phyloP scores from a whole-genome alignment of 1,140 invertebrate genomes.

The Lepidurus apus region DNA sequence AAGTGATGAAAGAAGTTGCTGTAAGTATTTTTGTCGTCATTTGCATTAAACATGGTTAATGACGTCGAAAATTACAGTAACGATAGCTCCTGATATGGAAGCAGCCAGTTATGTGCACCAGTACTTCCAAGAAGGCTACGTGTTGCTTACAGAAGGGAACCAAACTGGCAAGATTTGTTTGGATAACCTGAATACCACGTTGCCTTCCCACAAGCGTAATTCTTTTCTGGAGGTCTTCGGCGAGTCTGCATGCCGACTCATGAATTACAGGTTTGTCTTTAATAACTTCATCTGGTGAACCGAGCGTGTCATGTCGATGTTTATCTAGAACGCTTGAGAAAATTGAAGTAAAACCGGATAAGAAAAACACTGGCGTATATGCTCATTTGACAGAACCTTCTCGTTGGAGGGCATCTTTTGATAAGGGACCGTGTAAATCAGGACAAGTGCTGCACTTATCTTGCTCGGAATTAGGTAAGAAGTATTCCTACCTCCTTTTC shows the following conservation, averaged over 20 bases:
- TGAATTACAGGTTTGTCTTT: constrained; percentile 63
- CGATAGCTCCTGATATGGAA: constrained; percentile 58
- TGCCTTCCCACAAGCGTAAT: constrained; percentile 46
- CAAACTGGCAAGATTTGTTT: constrained; percentile 72
- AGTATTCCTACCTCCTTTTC: background rate
- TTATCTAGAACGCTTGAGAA: constrained; percentile 50
- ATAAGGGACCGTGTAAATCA: constrained; percentile 64
- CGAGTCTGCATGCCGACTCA: constrained; percentile 64
- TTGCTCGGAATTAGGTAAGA: constrained; percentile 67
- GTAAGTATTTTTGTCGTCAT: constrained; percentile 52
- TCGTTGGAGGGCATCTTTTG: constrained; percentile 53
- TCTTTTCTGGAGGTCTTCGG: constrained; percentile 60
- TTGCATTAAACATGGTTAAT: background rate
- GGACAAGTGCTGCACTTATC: constrained; percentile 71
- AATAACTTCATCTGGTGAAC: background rate
- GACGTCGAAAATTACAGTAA: constrained; percentile 55
- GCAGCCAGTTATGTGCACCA: constrained; percentile 53
- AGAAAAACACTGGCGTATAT: constrained; percentile 51
- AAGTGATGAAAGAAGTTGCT: constrained; percentile 75
- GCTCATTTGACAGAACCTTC: constrained; percentile 67
- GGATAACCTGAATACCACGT: constrained; percentile 58
- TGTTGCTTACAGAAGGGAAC: constrained; percentile 75
- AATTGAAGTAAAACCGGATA: constrained; percentile 52
- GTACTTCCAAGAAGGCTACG: constrained; percentile 61
- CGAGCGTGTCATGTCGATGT: constrained; percentile 20